A percentile compares a stretch with the other conserved stretches of the same genome.
phyloP scores from a whole-genome alignment of 1,140 invertebrate species.

The Choristoneura fumiferana region DNA sequence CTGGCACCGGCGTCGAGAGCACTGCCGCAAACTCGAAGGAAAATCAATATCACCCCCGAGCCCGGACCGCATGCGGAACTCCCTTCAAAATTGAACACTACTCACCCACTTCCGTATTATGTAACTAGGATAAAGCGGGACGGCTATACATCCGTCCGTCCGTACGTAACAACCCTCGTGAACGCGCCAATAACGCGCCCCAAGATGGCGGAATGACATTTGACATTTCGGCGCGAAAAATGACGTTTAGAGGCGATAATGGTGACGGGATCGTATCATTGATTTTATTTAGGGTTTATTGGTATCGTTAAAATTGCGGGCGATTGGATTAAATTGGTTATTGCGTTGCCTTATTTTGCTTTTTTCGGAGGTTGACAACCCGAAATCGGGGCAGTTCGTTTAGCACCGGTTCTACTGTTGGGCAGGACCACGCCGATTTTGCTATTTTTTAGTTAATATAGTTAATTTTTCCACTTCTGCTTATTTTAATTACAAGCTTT shows the following conservation, averaged over 20 bases:
- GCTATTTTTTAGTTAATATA: too few relatives aligned
- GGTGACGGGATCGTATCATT: slow-evolving; percentile 45
- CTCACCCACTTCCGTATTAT: slow-evolving; percentile 73
- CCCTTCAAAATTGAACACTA: slow-evolving; percentile 49
- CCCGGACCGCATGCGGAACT: slow-evolving; percentile 70
- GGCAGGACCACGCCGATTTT: too few relatives aligned
- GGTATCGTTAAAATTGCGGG: slow-evolving; percentile 20
- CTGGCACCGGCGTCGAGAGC: slow-evolving; percentile 65
- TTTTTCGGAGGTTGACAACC: not conserved
- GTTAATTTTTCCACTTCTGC: too few relatives aligned
- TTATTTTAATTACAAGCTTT: too few relatives aligned
- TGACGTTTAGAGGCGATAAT: slow-evolving; percentile 62
- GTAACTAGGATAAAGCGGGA: slow-evolving; percentile 57
- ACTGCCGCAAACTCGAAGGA: slow-evolving; percentile 73
- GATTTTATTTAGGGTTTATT: slow-evolving; percentile 59
- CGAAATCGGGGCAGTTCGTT: too few relatives aligned
- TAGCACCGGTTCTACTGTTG: too few relatives aligned
- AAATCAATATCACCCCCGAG: slow-evolving; percentile 71
- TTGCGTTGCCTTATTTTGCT: not conserved
- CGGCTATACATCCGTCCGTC: slow-evolving; percentile 34
- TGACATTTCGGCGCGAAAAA: slow-evolving; percentile 70
- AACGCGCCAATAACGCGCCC: slow-evolving; percentile 50
- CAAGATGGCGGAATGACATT: slow-evolving; percentile 69
- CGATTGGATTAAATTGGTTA: slow-evolving; percentile 4
- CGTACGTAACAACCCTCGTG: slow-evolving; percentile 46